Base-by-base conservation (phyloP, 2,888 invertebrate species). In the Scaptodrosophila latifasciaeformis region DNA sequence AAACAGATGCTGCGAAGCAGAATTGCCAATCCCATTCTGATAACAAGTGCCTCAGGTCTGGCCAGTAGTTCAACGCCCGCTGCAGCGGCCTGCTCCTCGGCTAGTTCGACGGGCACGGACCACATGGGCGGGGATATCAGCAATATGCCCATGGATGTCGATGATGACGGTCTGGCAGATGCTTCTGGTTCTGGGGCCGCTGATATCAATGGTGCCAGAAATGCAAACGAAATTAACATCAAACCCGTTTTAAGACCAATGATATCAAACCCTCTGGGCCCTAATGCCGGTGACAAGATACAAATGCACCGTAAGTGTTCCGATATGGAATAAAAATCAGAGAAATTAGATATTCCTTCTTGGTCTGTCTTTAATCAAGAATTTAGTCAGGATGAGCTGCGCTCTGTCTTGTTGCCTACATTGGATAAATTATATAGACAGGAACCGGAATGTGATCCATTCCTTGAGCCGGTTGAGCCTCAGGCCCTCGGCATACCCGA, bases 391-490 rank as follows among this genome's bases (percentile, higher is more conserved):
- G 98, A 99, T 79, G 98, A 99, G 83, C 87, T 99, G 49, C 89
- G 96, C 30, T 92, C 93, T 81, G 96, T 96, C 27, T 87, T 99
- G 48, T 92, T 96, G 92, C 98, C 99, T 2, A 96, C 97, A 0
- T 88, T 99, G 70, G 97, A 99, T 76, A 97, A 96, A 83, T 87
- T 99, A 19, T 95, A 94, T 83, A 89, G 94, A 7, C 95, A 95
- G 83, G 99, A 99, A 84, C 97, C 97, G 0, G 99, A 99, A 86
- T 96, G 98, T 1, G 87, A 95, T 70, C 99, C 99, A 13, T 99
- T 99, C 88, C 90, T 97, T 60, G 94, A 95, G 84, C 99, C 99
- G 0, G 99, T 99, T 6, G 99, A 99, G 89, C 97, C 99, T 1
- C 90, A 91, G 74, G 90, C 91, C 0, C 88, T 96, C n/a, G 92